A percentile compares a stretch with the other conserved stretches of the same genome.
Evolutionary conservation across 92 coral and sea anemone species (phyloP).

Genomic region (Desmophyllum pertusum): DNA sequence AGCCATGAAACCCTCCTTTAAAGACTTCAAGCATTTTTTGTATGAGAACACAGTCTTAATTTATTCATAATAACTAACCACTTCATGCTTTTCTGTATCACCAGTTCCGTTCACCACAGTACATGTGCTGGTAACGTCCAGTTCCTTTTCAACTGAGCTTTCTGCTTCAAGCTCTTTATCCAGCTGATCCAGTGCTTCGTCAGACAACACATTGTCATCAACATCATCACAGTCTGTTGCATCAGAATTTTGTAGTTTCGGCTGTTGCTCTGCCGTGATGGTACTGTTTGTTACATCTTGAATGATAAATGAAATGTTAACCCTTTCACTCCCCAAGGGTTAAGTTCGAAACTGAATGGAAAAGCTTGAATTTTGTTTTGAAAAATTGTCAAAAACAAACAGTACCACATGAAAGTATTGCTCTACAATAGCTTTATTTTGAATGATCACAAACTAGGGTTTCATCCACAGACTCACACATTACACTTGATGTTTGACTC

Average conservation of each 20-base stretch:
- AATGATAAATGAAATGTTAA: not conserved
- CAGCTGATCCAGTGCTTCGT: constrained; percentile 49
- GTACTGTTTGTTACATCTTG: not conserved
- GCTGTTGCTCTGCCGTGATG: not conserved
- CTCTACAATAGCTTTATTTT: no score
- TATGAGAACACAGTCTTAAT: not conserved
- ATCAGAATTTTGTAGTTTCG: not conserved
- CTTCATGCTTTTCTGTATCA: not conserved
- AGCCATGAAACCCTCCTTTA: no score
- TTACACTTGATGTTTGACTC: no score
- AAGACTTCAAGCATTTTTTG: not conserved
- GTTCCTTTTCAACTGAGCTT: not conserved
- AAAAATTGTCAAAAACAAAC: no score
- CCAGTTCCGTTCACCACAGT: not conserved
- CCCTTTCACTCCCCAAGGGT: no score
- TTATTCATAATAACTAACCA: not conserved
- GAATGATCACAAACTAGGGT: no score
- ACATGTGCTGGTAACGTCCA: not conserved
- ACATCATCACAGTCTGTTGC: not conserved
- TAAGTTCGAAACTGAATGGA: no score
- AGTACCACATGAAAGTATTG: no score
- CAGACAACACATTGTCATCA: constrained; percentile 32
- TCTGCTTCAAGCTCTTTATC: constrained; percentile 43
- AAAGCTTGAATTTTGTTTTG: no score
- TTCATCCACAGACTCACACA: no score